These are phyloP conservation scores for Microctonus hyperodae DNA, from an alignment of 2,888 invertebrate genomes.

Conservation along the genomic window DNA sequence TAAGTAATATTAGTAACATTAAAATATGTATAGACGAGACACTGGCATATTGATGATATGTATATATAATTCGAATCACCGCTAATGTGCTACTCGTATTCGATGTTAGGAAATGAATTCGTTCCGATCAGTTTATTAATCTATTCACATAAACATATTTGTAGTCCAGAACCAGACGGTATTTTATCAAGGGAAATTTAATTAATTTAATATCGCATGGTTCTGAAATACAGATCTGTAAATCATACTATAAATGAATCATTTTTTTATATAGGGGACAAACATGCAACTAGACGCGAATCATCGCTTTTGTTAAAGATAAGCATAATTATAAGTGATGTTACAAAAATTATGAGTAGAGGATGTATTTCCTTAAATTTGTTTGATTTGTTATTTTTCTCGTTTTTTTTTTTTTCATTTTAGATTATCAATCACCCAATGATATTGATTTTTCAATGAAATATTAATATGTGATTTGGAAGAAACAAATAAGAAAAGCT, in stretches of 20 bases:
- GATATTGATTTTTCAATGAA: not conserved
- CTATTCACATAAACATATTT: no score
- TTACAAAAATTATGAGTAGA: not conserved
- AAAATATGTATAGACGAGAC: slow-evolving; percentile 38
- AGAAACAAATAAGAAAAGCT: not conserved
- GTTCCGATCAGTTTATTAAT: not conserved
- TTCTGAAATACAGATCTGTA: no score
- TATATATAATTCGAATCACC: slow-evolving; percentile 31
- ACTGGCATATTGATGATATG: slow-evolving; percentile 35
- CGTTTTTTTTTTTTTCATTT: not conserved
- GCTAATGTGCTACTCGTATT: not conserved
- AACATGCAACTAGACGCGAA: no score
- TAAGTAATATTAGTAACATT: not conserved
- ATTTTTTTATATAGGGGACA: not conserved
- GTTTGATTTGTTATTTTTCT: not conserved
- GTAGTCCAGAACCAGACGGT: no score
- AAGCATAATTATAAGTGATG: not conserved
- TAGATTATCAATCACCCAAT: not conserved
- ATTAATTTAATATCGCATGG: no score
- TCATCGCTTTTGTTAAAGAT: not conserved
- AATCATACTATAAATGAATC: not conserved
- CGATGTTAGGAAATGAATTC: not conserved
- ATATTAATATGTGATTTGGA: not conserved
- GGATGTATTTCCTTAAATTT: not conserved
- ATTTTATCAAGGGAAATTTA: no score